phyloP scores from a whole-genome alignment of 2,797 vertebrate species.

The Gorsachius magnificus region DNA sequence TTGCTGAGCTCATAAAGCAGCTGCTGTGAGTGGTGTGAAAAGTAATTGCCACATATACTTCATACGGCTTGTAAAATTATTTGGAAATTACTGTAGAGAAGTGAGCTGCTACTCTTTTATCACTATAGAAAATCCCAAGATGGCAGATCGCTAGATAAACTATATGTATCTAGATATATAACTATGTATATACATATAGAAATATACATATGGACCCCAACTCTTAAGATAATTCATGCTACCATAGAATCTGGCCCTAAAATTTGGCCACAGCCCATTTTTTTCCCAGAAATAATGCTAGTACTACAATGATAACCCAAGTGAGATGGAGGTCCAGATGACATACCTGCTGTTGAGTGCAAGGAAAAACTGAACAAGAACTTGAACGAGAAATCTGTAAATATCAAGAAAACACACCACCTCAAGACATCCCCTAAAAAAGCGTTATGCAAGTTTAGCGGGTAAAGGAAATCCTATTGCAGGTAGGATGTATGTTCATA shows the following conservation, averaged over 20 bases:
- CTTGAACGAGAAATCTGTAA: not conserved
- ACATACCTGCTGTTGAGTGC: not conserved
- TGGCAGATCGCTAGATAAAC: not conserved
- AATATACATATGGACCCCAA: not conserved
- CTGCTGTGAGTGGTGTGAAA: constrained; percentile 39
- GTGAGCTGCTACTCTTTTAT: constrained; percentile 26
- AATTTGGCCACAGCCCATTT: not conserved
- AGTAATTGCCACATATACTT: constrained; percentile 51
- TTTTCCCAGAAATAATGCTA: not conserved
- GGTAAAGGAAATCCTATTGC: not conserved
- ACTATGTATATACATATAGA: not conserved
- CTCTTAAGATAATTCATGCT: not conserved
- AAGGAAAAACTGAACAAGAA: not conserved
- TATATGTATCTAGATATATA: not conserved
- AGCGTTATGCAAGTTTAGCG: not conserved
- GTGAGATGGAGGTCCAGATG: not conserved
- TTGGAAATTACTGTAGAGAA: constrained; percentile 15
- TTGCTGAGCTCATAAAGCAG: constrained; percentile 39
- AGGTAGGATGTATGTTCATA: not conserved
- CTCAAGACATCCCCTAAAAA: not conserved
- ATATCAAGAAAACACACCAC: not conserved
- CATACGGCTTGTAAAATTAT: constrained; percentile 30
- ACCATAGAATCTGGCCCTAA: not conserved
- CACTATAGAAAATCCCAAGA: not conserved
- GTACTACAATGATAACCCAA: not conserved